A percentile compares a stretch with the other conserved stretches of the same genome.
Evolutionary conservation across 1,140 invertebrate species (phyloP).

Genomic region (Agrilus planipennis): DNA sequence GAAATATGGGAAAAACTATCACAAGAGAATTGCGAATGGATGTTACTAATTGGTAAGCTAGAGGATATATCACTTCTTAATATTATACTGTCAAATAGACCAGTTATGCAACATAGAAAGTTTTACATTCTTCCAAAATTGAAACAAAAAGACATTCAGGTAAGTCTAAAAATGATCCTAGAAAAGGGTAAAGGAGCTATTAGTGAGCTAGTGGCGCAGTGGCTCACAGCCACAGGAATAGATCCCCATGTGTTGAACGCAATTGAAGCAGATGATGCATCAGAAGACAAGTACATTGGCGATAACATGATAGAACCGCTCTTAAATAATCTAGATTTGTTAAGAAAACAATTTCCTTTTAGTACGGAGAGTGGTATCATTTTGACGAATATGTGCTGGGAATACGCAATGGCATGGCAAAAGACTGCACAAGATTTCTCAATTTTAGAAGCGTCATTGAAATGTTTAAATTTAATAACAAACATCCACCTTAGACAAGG

Average conservation of each 20-base stretch:
- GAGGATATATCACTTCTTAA: slow-evolving; percentile 77
- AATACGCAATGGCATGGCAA: slow-evolving; percentile 76
- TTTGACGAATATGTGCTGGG: slow-evolving; percentile 80
- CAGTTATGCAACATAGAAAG: slow-evolving; percentile 27
- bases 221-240: slow-evolving; percentile 59
- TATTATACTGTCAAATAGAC: slow-evolving; percentile 49
- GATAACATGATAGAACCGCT: slow-evolving; percentile 34
- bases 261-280: background rate
- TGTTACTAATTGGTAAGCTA: slow-evolving; percentile 71
- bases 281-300: slow-evolving; percentile 15
- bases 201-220: slow-evolving; percentile 70
- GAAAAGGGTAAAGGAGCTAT: slow-evolving; percentile 72
- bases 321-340: slow-evolving; percentile 45
- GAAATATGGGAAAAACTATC: slow-evolving; percentile 74
- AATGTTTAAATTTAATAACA: slow-evolving; percentile 47
- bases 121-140: slow-evolving; percentile 38
- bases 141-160: slow-evolving; percentile 44
- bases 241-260: slow-evolving; percentile 39
- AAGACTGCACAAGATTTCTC: slow-evolving; percentile 58
- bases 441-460: slow-evolving; percentile 49
- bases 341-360: slow-evolving; percentile 69
- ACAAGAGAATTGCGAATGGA: slow-evolving; percentile 75
- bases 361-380: slow-evolving; percentile 69
- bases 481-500: slow-evolving; percentile 51
- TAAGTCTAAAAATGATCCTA: slow-evolving; percentile 63